Evolutionary conservation across 2,888 invertebrate species (phyloP), one percentile per base, ranked within the genome.

Genomic region (Taphrorychus bicolor): DNA sequence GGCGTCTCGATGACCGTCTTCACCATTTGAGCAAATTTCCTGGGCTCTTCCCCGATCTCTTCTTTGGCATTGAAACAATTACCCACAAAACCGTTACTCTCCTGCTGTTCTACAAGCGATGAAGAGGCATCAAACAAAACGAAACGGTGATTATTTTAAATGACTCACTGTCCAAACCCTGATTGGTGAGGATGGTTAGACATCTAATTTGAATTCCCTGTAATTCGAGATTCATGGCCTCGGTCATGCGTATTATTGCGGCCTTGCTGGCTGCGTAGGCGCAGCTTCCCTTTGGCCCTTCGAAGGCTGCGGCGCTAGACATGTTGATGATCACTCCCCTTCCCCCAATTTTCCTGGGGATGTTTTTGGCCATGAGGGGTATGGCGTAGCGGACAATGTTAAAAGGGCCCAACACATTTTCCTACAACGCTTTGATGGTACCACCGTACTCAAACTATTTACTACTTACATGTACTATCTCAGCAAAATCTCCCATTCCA

Each of bases 261-360:
- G 66, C 66, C 40, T 69, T 69, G 17, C 62, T 62, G 1, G 69
- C 69, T 5, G 66, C 57, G 45, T 69, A 66, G 5, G 69, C 66
- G 45, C 61, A 62, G 5, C 40, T 22, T 3, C 41, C 45, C 11
- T 24, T 32, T 2, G 17, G 23, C 14, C 64, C 59, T 14, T 63
- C 59, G 5, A 53, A 41, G 7, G 64, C 60, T 24, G 59, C 53
- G 3, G 17, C 19, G 22, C 59, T 64, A 3, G 66, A 41, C 62
- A 66, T 62, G 41, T 69, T 69, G 3, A 69, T 59, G 9, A 69
- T 69, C n/a, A 69, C 51, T 1, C 69, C 69, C 41, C 69, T 53
- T 2, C 62, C 66, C 23, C 69, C 59, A 17, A 21, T 52, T 7
- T 59, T 51, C 41, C 66, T 69, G 0, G 66, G 69, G 4, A 57